These are phyloP conservation scores for Myotis daubentonii DNA, from an alignment of 2,797 vertebrate species.

Conservation along the genomic window DNA sequence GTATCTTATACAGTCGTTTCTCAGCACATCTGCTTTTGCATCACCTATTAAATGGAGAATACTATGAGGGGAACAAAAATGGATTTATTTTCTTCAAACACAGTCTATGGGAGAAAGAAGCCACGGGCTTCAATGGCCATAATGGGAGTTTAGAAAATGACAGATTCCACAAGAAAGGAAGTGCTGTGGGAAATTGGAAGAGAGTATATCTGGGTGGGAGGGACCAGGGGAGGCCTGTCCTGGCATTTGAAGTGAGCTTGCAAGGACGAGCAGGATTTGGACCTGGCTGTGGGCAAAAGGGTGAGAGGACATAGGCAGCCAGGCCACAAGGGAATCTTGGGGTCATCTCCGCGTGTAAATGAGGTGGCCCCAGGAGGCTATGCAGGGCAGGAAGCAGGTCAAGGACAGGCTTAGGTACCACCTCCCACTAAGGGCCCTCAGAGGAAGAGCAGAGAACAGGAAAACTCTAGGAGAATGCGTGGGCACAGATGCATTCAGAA, in stretches of 20 bases:
- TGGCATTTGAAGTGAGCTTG: background rate
- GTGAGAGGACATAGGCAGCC: background rate
- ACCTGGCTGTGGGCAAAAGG: background rate
- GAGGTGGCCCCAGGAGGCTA: background rate
- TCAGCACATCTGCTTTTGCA: background rate
- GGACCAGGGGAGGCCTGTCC: background rate
- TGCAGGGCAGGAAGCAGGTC: background rate
- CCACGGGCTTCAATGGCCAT: background rate
- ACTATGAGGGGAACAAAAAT: background rate
- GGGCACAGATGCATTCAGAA: background rate
- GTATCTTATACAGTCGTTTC: background rate
- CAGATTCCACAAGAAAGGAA: background rate
- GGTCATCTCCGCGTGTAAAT: background rate
- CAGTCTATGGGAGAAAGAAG: conserved; percentile 17
- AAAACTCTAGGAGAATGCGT: background rate
- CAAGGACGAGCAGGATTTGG: background rate
- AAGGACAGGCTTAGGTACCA: background rate
- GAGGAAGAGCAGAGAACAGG: background rate
- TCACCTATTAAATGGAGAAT: background rate
- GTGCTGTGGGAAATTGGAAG: background rate
- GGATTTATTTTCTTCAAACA: conserved; percentile 40
- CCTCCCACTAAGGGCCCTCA: background rate
- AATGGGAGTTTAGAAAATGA: background rate
- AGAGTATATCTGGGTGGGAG: background rate
- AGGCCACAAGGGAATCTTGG: background rate